A percentile compares a stretch with the other conserved stretches of the same genome.
Conservation (phyloP, 2,797 vertebrate species). For the Hybognathus amarus region DNA sequence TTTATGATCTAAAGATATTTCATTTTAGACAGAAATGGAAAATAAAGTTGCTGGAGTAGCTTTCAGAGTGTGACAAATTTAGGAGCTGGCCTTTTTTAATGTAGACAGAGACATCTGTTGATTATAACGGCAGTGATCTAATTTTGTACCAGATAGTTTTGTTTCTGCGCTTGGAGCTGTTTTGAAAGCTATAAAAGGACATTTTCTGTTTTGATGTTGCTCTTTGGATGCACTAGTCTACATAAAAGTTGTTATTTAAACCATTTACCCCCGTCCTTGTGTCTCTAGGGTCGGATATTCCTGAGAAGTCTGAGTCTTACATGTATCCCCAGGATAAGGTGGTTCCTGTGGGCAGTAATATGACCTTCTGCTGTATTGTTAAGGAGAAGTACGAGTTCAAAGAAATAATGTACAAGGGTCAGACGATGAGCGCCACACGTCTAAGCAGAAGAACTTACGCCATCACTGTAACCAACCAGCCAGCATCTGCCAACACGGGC, state of each 20-base stretch:
- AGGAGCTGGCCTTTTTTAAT: not conserved
- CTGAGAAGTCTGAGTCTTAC: conserved; percentile 6
- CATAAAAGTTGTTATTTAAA: not conserved
- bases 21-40: not conserved
- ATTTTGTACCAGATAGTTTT: not conserved
- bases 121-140: conserved; percentile 3
- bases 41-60: not conserved
- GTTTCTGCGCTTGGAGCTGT: not conserved
- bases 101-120: not conserved
- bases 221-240: not conserved
- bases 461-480: conserved; percentile 56
- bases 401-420: not conserved
- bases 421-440: conserved; percentile 48
- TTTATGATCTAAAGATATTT: not conserved
- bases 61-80: not conserved
- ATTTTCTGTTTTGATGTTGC: not conserved
- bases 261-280: not conserved
- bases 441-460: conserved; percentile 73
- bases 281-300: conserved; percentile 70
- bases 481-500: conserved; percentile 32
- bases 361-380: conserved; percentile 78
- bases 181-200: not conserved
- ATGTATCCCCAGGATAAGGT: conserved; percentile 71
- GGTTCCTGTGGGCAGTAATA: conserved; percentile 68
- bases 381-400: conserved; percentile 60